Evolutionary conservation across 2,888 invertebrate genomes (phyloP).

Genomic region (Periphyllus acericola): DNA sequence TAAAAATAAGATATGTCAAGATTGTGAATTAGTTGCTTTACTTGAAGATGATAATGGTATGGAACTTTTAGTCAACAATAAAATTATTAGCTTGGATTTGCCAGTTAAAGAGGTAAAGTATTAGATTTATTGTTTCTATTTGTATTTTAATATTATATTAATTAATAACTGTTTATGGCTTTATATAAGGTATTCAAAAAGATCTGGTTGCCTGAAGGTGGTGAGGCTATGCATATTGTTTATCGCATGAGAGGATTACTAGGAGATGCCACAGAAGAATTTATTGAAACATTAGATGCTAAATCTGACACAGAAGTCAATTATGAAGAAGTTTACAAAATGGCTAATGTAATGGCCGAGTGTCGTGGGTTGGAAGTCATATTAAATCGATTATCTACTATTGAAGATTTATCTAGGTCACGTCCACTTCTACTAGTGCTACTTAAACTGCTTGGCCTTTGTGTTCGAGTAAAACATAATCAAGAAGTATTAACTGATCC

Average conservation of each 20-base stretch:
- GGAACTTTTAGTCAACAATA: conserved; percentile 96
- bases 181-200: conserved; percentile 74
- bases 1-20: conserved; percentile 98
- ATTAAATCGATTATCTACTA: conserved; percentile 84
- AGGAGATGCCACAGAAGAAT: conserved; percentile 99
- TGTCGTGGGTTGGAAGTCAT: conserved; percentile 82
- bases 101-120: conserved; percentile 86
- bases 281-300: conserved; percentile 91
- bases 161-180: not conserved
- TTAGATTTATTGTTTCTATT: conserved; percentile 10
- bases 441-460: conserved; percentile 87
- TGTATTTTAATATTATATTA: not conserved
- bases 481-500: conserved; percentile 89
- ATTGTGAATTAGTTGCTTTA: conserved; percentile 97
- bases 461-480: conserved; percentile 89
- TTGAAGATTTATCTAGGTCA: conserved; percentile 72
- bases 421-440: conserved; percentile 88
- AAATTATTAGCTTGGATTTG: conserved; percentile 96
- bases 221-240: conserved; percentile 92
- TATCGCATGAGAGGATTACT: conserved; percentile 97
- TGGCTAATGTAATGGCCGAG: conserved; percentile 86
- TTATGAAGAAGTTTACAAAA: conserved; percentile 92
- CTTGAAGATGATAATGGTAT: conserved; percentile 98
- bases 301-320: conserved; percentile 88
- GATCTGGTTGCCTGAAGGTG: conserved; percentile 86